Base-by-base conservation (phyloP, 2,797 vertebrate species). In the Pteropus rufus region DNA sequence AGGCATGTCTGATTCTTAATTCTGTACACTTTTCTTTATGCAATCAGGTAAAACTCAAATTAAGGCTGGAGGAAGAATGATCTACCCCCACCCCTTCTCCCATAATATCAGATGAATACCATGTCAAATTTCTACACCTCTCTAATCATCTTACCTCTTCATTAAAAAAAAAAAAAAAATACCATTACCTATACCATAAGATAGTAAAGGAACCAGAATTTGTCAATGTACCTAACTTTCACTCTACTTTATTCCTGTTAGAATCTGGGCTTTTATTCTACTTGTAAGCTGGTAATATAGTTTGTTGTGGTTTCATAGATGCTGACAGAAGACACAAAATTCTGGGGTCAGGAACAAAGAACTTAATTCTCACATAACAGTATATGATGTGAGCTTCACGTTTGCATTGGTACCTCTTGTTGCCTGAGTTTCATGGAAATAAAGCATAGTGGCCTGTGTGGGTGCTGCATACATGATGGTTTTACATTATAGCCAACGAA, bases 401-500 rank as follows among this genome's bases (percentile, higher is more conserved):
- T 54, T n/a, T 86, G 15, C 18, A 29, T 5, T 34, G n/a, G 5
- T 46, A 84, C 24, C 62, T 52, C 11, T 67, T 72, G 19, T 23
- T 70, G 82, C 18, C 23, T n/a, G 31, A 5, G 0, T 34, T 67
- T 11, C 16, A 8, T 31, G 14, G 34, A 4, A 54, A 15, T 64
- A 31, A 26, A 16, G 21, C 52, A 41, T 5, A 69, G 41, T 49
- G 14, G 18, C 19, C 2, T 54, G 29, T 6, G 24, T 41, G 9
- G n/a, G 23, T 65, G 52, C 16, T 24, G 16, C 7, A 12, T 2
- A 11, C 24, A 15, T 2, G 6, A 1, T 4, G 3, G 10, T 39
- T 91, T 69, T 69, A 31, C 26, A 72, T 12, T 34, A 34, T 0
- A 46, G 49, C 49, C 49, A 49, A 49, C 5, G 15, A 49, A 49